Base-by-base conservation (phyloP, 2,888 invertebrate genomes). In the Sturmia bella region DNA sequence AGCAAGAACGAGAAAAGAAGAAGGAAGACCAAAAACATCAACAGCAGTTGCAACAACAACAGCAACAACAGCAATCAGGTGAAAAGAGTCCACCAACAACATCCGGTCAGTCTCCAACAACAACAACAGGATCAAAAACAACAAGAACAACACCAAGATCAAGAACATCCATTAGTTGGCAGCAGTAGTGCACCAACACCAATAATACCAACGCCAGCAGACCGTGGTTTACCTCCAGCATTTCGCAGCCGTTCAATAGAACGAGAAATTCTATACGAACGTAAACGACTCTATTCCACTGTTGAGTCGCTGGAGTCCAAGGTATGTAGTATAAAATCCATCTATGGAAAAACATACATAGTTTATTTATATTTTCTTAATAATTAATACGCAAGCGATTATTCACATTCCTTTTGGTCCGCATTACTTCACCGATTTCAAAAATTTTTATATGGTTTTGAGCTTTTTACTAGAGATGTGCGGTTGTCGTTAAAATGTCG, bases 1-100 rank as follows among this genome's bases (percentile, higher is more conserved):
- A 90, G 83, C 90, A 91, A 83, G 89, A 91, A 86, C 90, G 90
- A 73, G 91, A 91, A 85, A 89, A 90, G 84, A 89, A 89, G 83
- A 87, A 87, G 56, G 89, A 90, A 82, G 89, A 90, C 76, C 88
- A 88, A 5, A 88, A 89, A 74, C 87, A 88, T 2, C 88, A 89
- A 1, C 88, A 89, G 5, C 87, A 88, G n/a, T 83, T 87, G 21
- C 89, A 89, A 57, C 88, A 87, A 79, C 87, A 86, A 68, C 80
- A 85, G 64, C 83, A 84, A 41, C 74, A 84, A 50, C 78, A 84
- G 50, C 72, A 84, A 12, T 27, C 83, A 54, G 79, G 80, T 54
- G 86, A 86, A 50, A 76, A 80, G 52, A 85, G 84, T 79, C 85
- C 86, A 39, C 85, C 86, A 13, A 84, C 86, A 84, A 76, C 87